Base-by-base conservation (phyloP, 1,140 invertebrate genomes). In the Drosophila trapezifrons region DNA sequence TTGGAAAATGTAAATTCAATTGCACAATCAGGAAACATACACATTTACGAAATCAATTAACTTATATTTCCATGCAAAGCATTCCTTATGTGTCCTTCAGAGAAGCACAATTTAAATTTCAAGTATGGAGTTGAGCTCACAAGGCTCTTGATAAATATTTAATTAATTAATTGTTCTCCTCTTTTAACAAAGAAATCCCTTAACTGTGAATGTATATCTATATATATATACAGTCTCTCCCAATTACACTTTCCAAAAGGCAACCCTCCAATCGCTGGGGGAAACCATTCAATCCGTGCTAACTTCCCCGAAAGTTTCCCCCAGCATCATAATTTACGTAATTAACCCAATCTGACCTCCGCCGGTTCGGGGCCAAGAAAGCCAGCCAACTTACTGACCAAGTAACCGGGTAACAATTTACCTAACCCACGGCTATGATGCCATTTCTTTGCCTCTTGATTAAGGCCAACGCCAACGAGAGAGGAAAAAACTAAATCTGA, bases 371-470 rank as follows among this genome's bases (percentile, higher is more conserved):
- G 69, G 66, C 42, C 65, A 72, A 58, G 66, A 71, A 58, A 66
- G 58, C 17, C 35, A 51, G 25, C n/a, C 60, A 62, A 62, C 72
- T 51, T 56, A 58, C 52, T 76, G 73, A 76, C 73, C 73, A 49
- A 76, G 37, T 60, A 76, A 76, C 71, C 45, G 52, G 62, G 29
- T 46, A 32, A 38, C 62, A 51, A 76, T 56, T 75, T 55, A 52
- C 40, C 49, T 64, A 79, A 59, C 52, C 29, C 25, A 42, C 62
- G 65, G 66, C 49, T 80, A 70, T 77, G 77, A 84, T 84, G 81
- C 73, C 81, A 84, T 77, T 80, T 58, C 35, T 42, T 67, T 69
- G 72, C 27, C 66, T 70, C 63, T 78, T 86, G 75, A 85, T 81
- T 85, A 82, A 79, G 81, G 81, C 81, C 77, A 69, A 37, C 51